phyloP scores from a whole-genome alignment of 2,888 invertebrate species.

The Teleiodes luculella region DNA sequence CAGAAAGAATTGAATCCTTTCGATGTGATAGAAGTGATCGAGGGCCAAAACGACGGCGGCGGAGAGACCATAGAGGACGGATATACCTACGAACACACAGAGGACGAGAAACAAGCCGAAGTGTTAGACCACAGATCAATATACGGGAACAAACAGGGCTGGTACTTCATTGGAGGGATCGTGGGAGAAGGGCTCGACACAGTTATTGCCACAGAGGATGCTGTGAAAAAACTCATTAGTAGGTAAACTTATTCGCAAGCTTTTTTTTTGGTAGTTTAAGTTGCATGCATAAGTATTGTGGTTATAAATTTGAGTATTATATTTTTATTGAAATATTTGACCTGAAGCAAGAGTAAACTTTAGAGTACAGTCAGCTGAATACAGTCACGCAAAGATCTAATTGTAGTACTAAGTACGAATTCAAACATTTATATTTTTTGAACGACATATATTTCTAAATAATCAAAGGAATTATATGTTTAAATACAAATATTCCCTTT shows the following conservation, averaged over 20 bases:
- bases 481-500: too few relatives aligned
- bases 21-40: conserved; percentile 41
- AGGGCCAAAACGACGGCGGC: conserved; percentile 44
- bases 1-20: conserved; percentile 65
- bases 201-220: conserved; percentile 82
- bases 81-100: conserved; percentile 65
- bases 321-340: too few relatives aligned
- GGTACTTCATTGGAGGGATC: conserved; percentile 91
- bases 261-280: conserved; percentile 39
- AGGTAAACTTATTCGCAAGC: conserved; percentile 79
- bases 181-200: conserved; percentile 83
- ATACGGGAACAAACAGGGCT: conserved; percentile 85
- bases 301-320: too few relatives aligned
- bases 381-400: too few relatives aligned
- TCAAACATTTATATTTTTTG: too few relatives aligned
- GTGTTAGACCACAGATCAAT: conserved; percentile 78
- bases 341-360: too few relatives aligned
- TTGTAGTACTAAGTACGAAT: too few relatives aligned
- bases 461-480: too few relatives aligned
- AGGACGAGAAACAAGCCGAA: conserved; percentile 79
- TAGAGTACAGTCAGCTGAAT: too few relatives aligned
- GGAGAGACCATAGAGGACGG: conserved; percentile 51
- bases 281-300: conserved; percentile 19
- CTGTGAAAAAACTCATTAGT: conserved; percentile 88
- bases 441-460: too few relatives aligned